Evolutionary conservation across 2,888 invertebrate genomes (phyloP), one percentile per base, ranked within the genome.

Genomic region (Thymelicus sylvestris): DNA sequence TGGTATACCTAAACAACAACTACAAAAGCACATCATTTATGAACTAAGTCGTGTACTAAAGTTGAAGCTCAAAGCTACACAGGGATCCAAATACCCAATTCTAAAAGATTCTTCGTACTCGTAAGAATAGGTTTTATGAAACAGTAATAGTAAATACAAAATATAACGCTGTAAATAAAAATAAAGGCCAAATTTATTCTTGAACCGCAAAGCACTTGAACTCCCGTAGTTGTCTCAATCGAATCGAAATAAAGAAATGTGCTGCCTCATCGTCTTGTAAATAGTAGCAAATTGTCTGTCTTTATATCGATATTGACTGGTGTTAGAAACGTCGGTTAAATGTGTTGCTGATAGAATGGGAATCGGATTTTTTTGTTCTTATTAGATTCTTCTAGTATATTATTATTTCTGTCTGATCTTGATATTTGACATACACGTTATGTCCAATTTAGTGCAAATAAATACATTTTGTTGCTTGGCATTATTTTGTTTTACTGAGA

Each of bases 201-300:
- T 78, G 74, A 75, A 78, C 74, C 77, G 75, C 74, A 81, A 82
- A 80, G 81, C 78, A 79, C 74, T 80, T 79, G 77, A 82, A 82
- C 77, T 79, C 79, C 78, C 82, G 80, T 74, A 77, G 78, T 80
- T 83, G 77, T 82, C 81, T 81, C 81, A 81, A 84, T 83, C 76
- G 83, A 81, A 84, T 81, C 82, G 79, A 83, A 86, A 86, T 87
- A 85, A 85, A 87, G 83, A 81, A 70, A 84, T 78, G 79, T 80
- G 87, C 89, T 81, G 86, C 77, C 79, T 87, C 88, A 86, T 84
- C 87, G 82, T 84, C 80, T 88, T 86, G 78, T 85, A 86, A 87
- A 86, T 86, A 87, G 85, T 82, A 81, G 71, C 65, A 71, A 71
- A 71, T 71, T 71, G 78, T 76, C 74, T 80, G 83, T 86, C 85